Evolutionary conservation across 2,797 vertebrate species (phyloP).

Genomic region (Synanceia verrucosa): DNA sequence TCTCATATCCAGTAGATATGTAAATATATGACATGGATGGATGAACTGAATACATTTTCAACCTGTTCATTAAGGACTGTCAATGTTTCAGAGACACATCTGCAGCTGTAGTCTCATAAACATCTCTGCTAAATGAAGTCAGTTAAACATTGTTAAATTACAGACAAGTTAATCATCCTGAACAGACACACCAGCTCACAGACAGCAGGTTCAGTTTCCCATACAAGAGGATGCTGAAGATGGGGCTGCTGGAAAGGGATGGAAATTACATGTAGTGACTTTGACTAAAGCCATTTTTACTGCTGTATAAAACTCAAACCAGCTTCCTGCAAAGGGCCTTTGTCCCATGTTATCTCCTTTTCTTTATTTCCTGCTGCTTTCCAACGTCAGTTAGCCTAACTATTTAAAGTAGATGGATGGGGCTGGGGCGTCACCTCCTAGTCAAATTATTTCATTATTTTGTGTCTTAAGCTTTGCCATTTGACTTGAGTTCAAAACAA

Average conservation of each 20-base stretch:
- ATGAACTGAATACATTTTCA: neutral
- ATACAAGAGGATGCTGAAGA: neutral
- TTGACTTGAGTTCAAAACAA: neutral
- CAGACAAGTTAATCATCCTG: neutral
- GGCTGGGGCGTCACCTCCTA: too few relatives aligned
- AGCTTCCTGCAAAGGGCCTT: neutral
- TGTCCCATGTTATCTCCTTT: neutral
- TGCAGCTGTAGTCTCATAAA: neutral
- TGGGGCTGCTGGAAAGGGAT: neutral
- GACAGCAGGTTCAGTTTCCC: neutral
- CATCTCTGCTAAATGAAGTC: neutral
- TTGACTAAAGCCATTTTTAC: neutral
- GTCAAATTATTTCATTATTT: neutral
- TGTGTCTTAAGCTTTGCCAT: neutral
- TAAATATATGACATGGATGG: neutral
- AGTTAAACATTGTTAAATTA: neutral
- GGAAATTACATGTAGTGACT: neutral
- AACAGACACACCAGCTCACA: neutral
- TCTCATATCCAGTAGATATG: neutral
- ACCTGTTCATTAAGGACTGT: neutral
- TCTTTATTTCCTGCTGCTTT: slow-evolving; percentile 11
- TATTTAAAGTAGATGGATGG: neutral
- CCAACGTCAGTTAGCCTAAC: neutral
- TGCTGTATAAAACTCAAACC: neutral
- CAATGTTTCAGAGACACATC: neutral